A percentile compares a stretch with the other conserved stretches of the same genome.
Conservation (phyloP, 1,140 invertebrate genomes). For the Diachasma alloeum region DNA sequence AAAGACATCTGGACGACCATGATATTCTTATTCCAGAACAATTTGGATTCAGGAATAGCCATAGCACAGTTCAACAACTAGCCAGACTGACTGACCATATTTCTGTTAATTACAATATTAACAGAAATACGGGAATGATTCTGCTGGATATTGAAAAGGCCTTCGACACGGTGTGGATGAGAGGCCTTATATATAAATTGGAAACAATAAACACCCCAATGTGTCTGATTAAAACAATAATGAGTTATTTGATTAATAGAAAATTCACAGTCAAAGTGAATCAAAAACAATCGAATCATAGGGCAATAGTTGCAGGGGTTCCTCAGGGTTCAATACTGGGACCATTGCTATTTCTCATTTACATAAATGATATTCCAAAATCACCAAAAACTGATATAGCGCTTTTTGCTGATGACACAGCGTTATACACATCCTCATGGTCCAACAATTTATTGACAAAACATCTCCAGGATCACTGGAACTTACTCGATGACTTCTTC, state of each 20-base stretch:
- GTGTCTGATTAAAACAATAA: not conserved
- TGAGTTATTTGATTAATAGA: not conserved
- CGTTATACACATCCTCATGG: not conserved
- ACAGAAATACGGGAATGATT: not conserved
- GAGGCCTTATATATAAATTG: not conserved
- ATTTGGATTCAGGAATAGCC: too few species aligned
- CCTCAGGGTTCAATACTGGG: not conserved
- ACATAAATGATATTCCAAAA: not conserved
- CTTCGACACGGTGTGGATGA: too few species aligned
- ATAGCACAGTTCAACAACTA: not conserved
- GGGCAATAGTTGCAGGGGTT: not conserved
- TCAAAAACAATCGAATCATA: not conserved
- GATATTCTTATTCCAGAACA: not conserved
- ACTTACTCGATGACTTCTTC: not conserved
- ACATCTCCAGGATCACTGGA: not conserved
- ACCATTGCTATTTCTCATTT: too few species aligned
- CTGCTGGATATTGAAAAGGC: too few species aligned
- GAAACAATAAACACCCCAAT: not conserved
- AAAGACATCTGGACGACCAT: not conserved
- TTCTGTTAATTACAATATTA: not conserved
- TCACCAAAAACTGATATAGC: not conserved
- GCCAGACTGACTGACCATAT: not conserved
- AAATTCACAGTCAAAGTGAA: not conserved
- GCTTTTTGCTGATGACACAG: not conserved
- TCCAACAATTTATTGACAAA: too few species aligned